These are phyloP conservation scores for Drosophila sturtevanti DNA, from an alignment of 1,140 invertebrate genomes.

Conservation along the genomic window DNA sequence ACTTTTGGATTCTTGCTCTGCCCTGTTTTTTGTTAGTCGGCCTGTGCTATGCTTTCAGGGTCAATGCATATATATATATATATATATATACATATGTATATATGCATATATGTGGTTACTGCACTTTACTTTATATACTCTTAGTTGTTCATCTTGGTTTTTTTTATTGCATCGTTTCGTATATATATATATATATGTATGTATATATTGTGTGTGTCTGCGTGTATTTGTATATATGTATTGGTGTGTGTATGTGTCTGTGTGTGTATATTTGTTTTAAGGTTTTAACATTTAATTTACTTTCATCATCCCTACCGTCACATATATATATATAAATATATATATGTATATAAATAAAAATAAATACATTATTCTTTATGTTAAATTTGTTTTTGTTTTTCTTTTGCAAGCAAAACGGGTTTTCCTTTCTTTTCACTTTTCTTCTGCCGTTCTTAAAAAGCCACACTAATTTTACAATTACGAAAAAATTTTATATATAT, in stretches of 20 bases:
- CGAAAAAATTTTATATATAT: constrained; percentile 60
- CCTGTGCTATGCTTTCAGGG: no score
- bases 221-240: constrained; percentile 41
- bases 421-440: constrained; percentile 37
- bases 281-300: constrained; percentile 79
- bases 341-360: constrained; percentile 73
- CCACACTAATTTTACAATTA: constrained; percentile 75
- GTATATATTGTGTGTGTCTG: constrained; percentile 19
- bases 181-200: constrained; percentile 39
- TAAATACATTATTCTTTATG: constrained; percentile 70
- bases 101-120: constrained; percentile 13
- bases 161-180: constrained; percentile 36
- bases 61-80: no score
- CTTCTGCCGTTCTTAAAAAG: constrained; percentile 54
- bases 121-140: constrained; percentile 16
- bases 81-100: no score
- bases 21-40: no score
- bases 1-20: no score
- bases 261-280: constrained; percentile 75
- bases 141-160: constrained; percentile 4
- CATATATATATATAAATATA: constrained; percentile 23
- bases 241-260: constrained; percentile 38
- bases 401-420: constrained; percentile 49
- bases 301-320: constrained; percentile 58
- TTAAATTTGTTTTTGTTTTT: constrained; percentile 45